phyloP scores from a whole-genome alignment of 1,140 invertebrate species.

The Parasteatoda tepidariorum region DNA sequence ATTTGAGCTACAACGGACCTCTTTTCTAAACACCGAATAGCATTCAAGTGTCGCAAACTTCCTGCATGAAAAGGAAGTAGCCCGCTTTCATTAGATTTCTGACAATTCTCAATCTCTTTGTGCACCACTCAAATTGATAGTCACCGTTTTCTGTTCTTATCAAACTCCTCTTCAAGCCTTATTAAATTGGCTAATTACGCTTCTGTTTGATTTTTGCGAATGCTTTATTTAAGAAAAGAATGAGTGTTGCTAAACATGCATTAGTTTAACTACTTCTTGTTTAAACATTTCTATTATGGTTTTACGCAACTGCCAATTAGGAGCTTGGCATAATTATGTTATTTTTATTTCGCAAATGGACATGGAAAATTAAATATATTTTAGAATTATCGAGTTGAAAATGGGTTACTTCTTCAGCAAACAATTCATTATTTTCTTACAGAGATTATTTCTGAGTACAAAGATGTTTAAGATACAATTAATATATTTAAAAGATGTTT shows the following conservation, averaged over 20 bases:
- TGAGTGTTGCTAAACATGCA: background rate
- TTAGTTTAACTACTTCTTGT: too few relatives aligned
- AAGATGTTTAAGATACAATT: too few relatives aligned
- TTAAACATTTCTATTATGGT: background rate
- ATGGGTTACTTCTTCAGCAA: too few relatives aligned
- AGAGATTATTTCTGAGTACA: too few relatives aligned
- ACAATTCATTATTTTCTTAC: too few relatives aligned
- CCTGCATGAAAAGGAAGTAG: slow-evolving; percentile 49
- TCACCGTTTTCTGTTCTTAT: background rate
- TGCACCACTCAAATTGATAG: slow-evolving; percentile 29
- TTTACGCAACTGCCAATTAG: background rate
- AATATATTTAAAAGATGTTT: too few relatives aligned
- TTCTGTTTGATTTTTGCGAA: background rate
- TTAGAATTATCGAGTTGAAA: too few relatives aligned
- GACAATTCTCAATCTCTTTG: slow-evolving; percentile 29
- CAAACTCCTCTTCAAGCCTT: background rate
- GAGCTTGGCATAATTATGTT: too few relatives aligned
- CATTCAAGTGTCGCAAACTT: slow-evolving; percentile 50
- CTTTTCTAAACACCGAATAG: slow-evolving; percentile 49
- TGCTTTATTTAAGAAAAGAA: background rate
- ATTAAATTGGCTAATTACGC: slow-evolving; percentile 2
- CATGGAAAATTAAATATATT: too few relatives aligned
- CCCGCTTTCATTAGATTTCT: slow-evolving; percentile 24
- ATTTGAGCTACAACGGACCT: slow-evolving; percentile 44
- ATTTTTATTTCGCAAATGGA: too few relatives aligned